These are phyloP conservation scores for Reinhardtius hippoglossoides DNA, from an alignment of 2,113 vertebrate genomes.

Conservation along the genomic window DNA sequence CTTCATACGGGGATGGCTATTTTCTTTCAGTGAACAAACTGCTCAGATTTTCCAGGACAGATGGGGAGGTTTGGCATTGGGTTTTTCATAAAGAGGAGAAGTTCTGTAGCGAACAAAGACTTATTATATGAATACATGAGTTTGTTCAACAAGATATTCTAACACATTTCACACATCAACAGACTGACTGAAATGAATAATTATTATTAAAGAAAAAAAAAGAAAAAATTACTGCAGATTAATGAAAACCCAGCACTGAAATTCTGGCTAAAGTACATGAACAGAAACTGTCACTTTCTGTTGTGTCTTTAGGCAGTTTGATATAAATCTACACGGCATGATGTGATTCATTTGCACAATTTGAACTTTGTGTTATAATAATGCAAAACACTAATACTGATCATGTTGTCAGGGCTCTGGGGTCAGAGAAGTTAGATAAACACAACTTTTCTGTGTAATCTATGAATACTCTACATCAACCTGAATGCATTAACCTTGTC, in stretches of 20 bases:
- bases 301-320: neutral
- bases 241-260: neutral
- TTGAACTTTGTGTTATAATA: constrained; percentile 28
- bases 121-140: neutral
- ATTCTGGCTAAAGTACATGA: neutral
- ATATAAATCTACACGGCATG: neutral
- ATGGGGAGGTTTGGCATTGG: constrained; percentile 11
- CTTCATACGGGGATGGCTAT: neutral
- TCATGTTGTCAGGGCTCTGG: constrained; percentile 17
- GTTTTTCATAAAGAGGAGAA: neutral
- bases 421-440: constrained; percentile 39
- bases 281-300: neutral
- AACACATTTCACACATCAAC: constrained; percentile 25
- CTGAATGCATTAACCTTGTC: constrained; percentile 49
- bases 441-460: constrained; percentile 36
- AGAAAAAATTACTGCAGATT: neutral
- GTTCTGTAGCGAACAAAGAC: constrained; percentile 19
- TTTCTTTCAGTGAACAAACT: neutral
- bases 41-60: neutral
- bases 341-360: constrained; percentile 1
- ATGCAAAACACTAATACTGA: constrained; percentile 22
- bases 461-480: constrained; percentile 7
- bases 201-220: neutral
- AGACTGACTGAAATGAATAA: neutral
- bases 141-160: neutral